These are phyloP conservation scores for Nebria ingens DNA, from an alignment of 1,140 invertebrate species.

Conservation along the genomic window DNA sequence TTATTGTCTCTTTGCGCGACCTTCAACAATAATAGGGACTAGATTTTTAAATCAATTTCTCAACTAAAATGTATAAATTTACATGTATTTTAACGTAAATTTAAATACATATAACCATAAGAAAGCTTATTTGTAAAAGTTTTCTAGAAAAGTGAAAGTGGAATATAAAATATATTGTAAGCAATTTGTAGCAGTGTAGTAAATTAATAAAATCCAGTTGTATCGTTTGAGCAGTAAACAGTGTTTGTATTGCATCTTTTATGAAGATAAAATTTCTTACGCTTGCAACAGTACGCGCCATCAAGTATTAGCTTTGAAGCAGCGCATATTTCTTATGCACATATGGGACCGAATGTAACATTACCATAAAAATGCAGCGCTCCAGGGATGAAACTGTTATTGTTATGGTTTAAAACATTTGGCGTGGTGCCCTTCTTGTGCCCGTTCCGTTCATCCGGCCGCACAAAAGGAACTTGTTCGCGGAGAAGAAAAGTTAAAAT, in stretches of 20 bases:
- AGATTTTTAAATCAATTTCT: too few species aligned
- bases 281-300: not conserved
- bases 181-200: not conserved
- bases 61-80: too few species aligned
- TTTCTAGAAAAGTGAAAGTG: not conserved
- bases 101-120: too few species aligned
- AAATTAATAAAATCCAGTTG: not conserved
- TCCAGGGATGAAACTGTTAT: conserved; percentile 1
- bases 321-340: not conserved
- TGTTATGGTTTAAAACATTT: not conserved
- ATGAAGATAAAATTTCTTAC: not conserved
- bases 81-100: too few species aligned
- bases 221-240: not conserved
- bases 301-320: conserved; percentile 1
- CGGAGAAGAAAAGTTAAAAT: conserved; percentile 2
- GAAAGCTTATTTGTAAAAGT: not conserved
- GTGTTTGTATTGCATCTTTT: not conserved
- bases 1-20: too few species aligned
- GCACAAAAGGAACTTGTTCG: not conserved
- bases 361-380: not conserved
- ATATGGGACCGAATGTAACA: not conserved
- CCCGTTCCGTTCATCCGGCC: too few species aligned
- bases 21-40: too few species aligned
- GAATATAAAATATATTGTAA: not conserved
- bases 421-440: not conserved